A percentile compares a stretch with the other conserved stretches of the same genome.
phyloP scores from a whole-genome alignment of 2,888 invertebrate species.

The Conops quadrifasciatus region DNA sequence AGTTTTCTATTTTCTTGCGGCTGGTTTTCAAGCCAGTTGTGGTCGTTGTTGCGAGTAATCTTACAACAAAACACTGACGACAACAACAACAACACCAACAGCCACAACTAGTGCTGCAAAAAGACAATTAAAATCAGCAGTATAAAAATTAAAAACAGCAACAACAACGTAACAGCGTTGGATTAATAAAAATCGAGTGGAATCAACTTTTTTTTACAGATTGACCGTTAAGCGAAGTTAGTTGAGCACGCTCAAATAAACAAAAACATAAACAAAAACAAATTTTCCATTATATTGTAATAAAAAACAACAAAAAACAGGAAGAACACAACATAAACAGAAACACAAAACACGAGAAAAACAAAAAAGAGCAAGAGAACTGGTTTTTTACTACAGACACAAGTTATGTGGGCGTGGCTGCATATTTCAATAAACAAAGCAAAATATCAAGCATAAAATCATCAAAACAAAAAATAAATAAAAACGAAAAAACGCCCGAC shows the following conservation, averaged over 20 bases:
- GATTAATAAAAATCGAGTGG: too few relatives aligned
- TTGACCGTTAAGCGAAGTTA: too few relatives aligned
- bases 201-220: too few relatives aligned
- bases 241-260: too few relatives aligned
- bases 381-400: background rate
- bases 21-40: too few relatives aligned
- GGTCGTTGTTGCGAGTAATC: background rate
- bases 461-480: background rate
- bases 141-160: too few relatives aligned
- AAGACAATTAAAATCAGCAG: too few relatives aligned
- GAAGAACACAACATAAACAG: background rate
- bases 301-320: background rate
- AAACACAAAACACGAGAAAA: background rate
- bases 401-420: background rate
- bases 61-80: too few relatives aligned
- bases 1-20: too few relatives aligned
- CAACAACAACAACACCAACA: background rate
- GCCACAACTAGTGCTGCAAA: too few relatives aligned
- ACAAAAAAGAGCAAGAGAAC: background rate
- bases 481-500: background rate
- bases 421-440: background rate
- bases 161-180: too few relatives aligned
- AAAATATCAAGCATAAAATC: background rate
- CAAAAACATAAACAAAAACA: too few relatives aligned
- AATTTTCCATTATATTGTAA: background rate